Percentiles rank a stretch among this genome's conserved stretches.
phyloP scores from a whole-genome alignment of 2,113 vertebrate genomes.

The Odocoileus hemionus region DNA sequence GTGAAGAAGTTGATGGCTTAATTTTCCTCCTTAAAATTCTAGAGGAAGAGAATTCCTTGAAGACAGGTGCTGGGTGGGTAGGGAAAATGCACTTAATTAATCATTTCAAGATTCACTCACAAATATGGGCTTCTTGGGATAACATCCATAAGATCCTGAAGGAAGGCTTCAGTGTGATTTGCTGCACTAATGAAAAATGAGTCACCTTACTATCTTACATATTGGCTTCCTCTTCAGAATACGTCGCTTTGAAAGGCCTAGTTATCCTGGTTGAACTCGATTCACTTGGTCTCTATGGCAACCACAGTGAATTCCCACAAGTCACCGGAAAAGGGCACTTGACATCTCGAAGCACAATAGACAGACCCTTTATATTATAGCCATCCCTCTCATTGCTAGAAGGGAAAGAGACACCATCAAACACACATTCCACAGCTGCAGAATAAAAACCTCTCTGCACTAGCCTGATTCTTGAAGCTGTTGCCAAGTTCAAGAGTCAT shows the following conservation, averaged over 20 bases:
- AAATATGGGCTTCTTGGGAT: conserved; percentile 48
- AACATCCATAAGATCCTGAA: conserved; percentile 9
- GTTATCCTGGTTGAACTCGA: conserved; percentile 76
- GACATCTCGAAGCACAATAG: conserved; percentile 76
- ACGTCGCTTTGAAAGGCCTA: conserved; percentile 65
- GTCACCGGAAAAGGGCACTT: conserved; percentile 79
- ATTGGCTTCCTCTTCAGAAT: conserved; percentile 74
- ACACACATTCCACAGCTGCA: conserved; percentile 31
- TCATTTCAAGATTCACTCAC: conserved; percentile 47
- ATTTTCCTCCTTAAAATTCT: conserved; percentile 49
- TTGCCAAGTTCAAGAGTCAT: not conserved
- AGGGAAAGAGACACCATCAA: conserved; percentile 50
- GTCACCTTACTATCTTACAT: conserved; percentile 69
- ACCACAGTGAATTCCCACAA: conserved; percentile 76
- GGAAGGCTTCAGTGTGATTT: not conserved
- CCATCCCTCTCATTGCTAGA: conserved; percentile 62
- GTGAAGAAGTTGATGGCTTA: conserved; percentile 12
- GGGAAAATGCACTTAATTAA: conserved; percentile 46
- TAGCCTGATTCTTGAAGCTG: conserved; percentile 21
- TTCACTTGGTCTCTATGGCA: conserved; percentile 82
- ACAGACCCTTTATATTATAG: conserved; percentile 60
- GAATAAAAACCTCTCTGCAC: conserved; percentile 61
- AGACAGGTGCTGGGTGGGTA: conserved; percentile 43
- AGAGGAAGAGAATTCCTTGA: conserved; percentile 29
- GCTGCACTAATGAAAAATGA: conserved; percentile 43